Percentiles rank a stretch among this genome's conserved stretches.
phyloP scores from a whole-genome alignment of 1,140 invertebrate species.

The Diabrotica undecimpunctata region DNA sequence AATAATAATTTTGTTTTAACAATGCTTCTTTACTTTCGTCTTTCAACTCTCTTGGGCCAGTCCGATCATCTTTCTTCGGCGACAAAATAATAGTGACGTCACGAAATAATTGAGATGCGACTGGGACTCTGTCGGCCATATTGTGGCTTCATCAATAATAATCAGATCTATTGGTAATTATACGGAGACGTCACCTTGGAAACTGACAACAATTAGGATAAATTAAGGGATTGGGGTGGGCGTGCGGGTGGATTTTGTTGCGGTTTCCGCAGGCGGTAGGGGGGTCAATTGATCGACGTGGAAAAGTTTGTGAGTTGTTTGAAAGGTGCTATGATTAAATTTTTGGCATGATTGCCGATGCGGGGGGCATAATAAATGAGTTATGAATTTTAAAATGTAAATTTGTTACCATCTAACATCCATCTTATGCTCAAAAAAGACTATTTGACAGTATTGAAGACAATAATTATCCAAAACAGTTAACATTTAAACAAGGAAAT shows the following conservation, averaged over 20 bases:
- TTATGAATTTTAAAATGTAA: too few species aligned
- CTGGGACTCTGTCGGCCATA: constrained; percentile 23
- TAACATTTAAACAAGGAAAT: too few species aligned
- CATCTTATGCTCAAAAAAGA: too few species aligned
- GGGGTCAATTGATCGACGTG: neutral
- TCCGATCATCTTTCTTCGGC: neutral
- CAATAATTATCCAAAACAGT: too few species aligned
- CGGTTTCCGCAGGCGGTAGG: neutral
- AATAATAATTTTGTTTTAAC: too few species aligned
- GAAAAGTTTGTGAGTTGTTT: constrained; percentile 1
- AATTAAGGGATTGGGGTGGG: constrained; percentile 29
- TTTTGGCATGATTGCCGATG: neutral
- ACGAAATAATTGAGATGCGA: constrained; percentile 23
- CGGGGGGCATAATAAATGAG: too few species aligned
- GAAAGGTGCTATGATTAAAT: neutral
- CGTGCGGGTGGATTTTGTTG: neutral
- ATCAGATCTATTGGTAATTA: constrained; percentile 37
- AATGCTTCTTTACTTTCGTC: neutral
- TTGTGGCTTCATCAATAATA: constrained; percentile 35
- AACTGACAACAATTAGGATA: constrained; percentile 38
- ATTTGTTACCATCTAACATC: too few species aligned
- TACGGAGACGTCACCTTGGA: constrained; percentile 32
- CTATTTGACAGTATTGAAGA: too few species aligned
- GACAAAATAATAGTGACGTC: constrained; percentile 7
- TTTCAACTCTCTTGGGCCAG: neutral